These are phyloP conservation scores for Macrosiphum euphorbiae DNA, from an alignment of 2,888 invertebrate species.

Conservation along the genomic window DNA sequence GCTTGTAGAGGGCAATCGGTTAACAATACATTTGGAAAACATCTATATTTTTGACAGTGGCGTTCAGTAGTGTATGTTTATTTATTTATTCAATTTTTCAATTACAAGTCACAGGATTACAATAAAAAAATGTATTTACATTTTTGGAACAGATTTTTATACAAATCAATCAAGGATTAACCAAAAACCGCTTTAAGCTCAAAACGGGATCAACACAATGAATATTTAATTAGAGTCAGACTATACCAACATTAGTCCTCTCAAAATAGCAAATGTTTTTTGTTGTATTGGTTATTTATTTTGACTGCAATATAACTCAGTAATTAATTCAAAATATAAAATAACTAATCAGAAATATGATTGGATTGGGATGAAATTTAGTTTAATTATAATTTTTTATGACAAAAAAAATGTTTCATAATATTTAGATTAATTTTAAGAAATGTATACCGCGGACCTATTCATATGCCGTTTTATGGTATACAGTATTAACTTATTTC, in stretches of 20 bases:
- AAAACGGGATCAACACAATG: not conserved
- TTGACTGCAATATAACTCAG: not conserved
- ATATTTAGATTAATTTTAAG: not conserved
- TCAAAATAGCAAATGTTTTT: not conserved
- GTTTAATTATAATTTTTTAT: not conserved
- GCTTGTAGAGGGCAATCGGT: constrained; percentile 5
- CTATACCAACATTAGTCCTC: not conserved
- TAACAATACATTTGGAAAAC: not conserved
- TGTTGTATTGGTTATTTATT: not conserved
- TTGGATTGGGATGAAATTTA: not conserved
- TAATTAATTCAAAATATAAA: not conserved
- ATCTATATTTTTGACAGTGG: not conserved
- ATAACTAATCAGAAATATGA: not conserved
- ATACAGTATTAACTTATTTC: not conserved
- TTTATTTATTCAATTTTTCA: constrained; percentile 15
- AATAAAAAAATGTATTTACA: not conserved
- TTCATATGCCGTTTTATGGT: not conserved
- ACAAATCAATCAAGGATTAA: constrained; percentile 24
- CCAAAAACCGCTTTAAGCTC: not conserved
- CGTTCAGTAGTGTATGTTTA: not conserved
- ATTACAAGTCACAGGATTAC: not conserved
- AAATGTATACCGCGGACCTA: not conserved
- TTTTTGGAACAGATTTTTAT: not conserved
- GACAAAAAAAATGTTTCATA: not conserved
- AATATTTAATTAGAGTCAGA: constrained; percentile 11